Evolutionary conservation across 2,113 vertebrate genomes (phyloP).

Genomic region (Mormyrus lacerda): DNA sequence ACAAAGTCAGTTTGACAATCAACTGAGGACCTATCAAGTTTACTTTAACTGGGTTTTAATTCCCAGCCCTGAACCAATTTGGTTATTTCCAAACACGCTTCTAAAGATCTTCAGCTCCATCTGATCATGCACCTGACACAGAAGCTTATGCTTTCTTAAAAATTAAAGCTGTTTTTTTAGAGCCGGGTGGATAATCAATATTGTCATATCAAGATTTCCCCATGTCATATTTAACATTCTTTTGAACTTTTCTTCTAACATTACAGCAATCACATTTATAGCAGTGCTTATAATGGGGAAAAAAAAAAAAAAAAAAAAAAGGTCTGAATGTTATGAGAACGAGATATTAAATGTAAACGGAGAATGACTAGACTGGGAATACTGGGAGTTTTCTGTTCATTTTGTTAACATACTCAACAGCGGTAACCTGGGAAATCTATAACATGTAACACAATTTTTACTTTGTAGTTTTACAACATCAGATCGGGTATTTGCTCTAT

Average conservation of each 20-base stretch:
- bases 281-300: not conserved
- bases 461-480: not conserved
- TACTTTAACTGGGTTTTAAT: not conserved
- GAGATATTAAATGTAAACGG: not conserved
- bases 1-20: not conserved
- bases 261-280: conserved; percentile 2
- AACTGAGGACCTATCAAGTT: not conserved
- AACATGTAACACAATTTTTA: not conserved
- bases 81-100: not conserved
- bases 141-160: not conserved
- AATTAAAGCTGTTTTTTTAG: not conserved
- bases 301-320: not conserved
- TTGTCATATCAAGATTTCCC: not conserved
- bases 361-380: not conserved
- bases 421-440: not conserved
- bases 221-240: not conserved
- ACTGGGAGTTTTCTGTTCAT: not conserved
- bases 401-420: not conserved
- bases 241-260: not conserved
- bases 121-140: not conserved
- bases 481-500: not conserved
- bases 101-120: not conserved
- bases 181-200: not conserved
- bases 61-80: not conserved
- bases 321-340: not conserved